phyloP scores from a whole-genome alignment of 2,888 invertebrate species.

The Cancer borealis region DNA sequence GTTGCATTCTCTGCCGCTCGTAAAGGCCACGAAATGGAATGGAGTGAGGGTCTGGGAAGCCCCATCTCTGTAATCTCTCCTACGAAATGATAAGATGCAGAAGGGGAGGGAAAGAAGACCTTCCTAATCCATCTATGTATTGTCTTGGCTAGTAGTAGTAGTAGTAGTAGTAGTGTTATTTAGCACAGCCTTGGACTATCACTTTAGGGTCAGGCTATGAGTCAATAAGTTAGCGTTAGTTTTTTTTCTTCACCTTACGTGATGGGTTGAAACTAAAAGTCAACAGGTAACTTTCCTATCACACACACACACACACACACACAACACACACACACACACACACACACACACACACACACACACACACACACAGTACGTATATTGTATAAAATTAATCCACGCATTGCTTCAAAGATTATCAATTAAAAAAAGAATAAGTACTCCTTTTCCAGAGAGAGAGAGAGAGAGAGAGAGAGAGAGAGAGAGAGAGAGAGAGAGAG shows the following conservation, averaged over 20 bases:
- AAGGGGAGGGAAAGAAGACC: no score
- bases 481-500: slow-evolving; percentile 33
- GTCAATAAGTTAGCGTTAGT: no score
- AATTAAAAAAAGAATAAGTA: no score
- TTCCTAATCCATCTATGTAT: no score
- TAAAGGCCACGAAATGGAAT: no score
- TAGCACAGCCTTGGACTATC: slow-evolving; percentile 15
- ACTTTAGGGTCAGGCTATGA: no score
- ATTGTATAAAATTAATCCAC: background rate
- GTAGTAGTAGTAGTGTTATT: slow-evolving; percentile 60
- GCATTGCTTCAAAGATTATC: no score
- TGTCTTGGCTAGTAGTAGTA: slow-evolving; percentile 25
- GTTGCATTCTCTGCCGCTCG: no score
- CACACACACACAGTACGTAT: background rate
- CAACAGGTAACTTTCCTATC: background rate
- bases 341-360: no score
- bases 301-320: background rate
- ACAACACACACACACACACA: background rate
- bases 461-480: slow-evolving; percentile 29
- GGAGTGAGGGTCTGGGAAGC: no score
- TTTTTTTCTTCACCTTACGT: background rate
- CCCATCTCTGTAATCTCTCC: no score
- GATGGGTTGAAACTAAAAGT: background rate
- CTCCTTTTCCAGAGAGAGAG: background rate
- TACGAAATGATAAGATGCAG: no score